Conservation (phyloP, 2,888 invertebrate species). For the Tenthredo notha region DNA sequence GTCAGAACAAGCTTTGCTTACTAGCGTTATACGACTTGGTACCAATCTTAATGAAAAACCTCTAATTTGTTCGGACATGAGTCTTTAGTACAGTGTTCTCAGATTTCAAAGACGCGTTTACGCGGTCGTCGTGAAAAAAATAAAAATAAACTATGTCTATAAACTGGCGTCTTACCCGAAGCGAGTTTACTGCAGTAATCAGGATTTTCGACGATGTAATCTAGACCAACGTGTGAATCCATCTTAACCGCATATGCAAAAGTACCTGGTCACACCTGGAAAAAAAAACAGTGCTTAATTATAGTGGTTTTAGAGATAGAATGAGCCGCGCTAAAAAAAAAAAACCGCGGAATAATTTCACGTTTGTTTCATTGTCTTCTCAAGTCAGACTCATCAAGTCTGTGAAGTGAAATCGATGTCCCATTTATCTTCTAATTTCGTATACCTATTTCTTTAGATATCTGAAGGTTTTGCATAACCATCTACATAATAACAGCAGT, state of each 20-base stretch:
- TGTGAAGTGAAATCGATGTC: background rate
- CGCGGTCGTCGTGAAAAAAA: constrained; percentile 1
- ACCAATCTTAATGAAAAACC: constrained; percentile 19
- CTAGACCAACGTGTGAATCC: constrained; percentile 96
- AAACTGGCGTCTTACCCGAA: constrained; percentile 81
- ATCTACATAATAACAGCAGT: background rate
- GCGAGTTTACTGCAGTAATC: constrained; percentile 95
- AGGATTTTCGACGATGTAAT: constrained; percentile 96
- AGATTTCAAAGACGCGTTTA: constrained; percentile 5
- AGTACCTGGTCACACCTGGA: constrained; percentile 64
- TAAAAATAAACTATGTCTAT: background rate
- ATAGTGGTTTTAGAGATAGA: background rate
- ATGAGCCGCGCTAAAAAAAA: background rate
- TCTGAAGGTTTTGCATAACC: background rate
- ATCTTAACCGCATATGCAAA: constrained; percentile 80
- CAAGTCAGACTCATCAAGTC: background rate
- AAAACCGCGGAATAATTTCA: background rate
- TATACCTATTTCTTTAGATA: background rate
- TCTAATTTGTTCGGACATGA: background rate
- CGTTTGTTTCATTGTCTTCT: background rate
- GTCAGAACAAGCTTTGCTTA: constrained; percentile 4
- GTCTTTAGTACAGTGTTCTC: background rate
- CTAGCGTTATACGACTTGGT: constrained; percentile 7
- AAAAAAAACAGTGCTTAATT: constrained; percentile 50
- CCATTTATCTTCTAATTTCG: background rate